Conservation (phyloP, 2,888 invertebrate genomes). For the Malthinus flaveolus region DNA sequence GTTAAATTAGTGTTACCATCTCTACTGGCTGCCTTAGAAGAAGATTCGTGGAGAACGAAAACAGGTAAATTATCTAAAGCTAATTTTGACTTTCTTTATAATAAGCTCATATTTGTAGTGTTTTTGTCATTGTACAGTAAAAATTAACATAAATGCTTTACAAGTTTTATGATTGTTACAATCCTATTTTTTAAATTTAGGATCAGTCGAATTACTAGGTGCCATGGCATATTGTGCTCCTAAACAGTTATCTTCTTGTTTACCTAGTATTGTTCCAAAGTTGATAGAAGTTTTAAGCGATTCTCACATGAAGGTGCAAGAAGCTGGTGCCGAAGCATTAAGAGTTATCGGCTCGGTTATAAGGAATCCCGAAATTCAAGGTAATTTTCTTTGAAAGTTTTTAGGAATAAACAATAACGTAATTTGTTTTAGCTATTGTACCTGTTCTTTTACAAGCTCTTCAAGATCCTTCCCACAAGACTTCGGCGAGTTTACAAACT, state of each 20-base stretch:
- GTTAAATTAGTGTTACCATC: conserved; percentile 96
- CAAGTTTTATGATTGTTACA: no score
- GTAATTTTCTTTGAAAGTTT: conserved; percentile 45
- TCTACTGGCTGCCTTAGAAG: conserved; percentile 88
- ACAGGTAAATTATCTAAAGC: conserved; percentile 61
- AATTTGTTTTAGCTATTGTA: conserved; percentile 68
- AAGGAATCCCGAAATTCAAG: conserved; percentile 96
- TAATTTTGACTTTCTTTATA: not conserved
- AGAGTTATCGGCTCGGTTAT: conserved; percentile 97
- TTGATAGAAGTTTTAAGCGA: conserved; percentile 95
- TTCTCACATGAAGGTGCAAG: conserved; percentile 96
- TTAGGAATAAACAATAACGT: not conserved
- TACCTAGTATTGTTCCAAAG: conserved; percentile 97
- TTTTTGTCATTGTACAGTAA: no score
- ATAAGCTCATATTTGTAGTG: no score
- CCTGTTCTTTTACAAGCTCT: conserved; percentile 86
- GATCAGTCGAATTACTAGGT: conserved; percentile 92
- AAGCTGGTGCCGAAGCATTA: conserved; percentile 94
- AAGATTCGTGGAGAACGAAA: conserved; percentile 99
- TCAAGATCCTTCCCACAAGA: conserved; percentile 95
- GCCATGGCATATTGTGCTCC: conserved; percentile 99
- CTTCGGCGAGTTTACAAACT: conserved; percentile 89
- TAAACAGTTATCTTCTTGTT: conserved; percentile 95
- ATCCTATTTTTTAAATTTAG: conserved; percentile 55
- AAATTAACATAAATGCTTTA: no score